Evolutionary conservation across 1,140 invertebrate genomes (phyloP).

Genomic region (Drosophila navojoa): DNA sequence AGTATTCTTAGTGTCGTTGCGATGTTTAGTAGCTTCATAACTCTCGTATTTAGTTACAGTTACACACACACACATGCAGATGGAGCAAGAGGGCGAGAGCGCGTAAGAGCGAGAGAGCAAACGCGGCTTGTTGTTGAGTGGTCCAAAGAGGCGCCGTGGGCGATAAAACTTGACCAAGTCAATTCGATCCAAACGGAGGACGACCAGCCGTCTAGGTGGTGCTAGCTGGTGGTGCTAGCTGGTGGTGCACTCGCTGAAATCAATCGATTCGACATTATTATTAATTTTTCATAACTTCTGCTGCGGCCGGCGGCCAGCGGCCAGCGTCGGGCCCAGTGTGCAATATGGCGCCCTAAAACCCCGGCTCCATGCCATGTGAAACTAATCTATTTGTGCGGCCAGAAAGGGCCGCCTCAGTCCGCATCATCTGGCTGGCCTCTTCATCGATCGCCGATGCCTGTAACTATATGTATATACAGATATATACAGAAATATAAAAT

Average conservation of each 20-base stretch:
- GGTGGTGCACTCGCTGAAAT: conserved; percentile 69
- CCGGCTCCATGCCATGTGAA: conserved; percentile 73
- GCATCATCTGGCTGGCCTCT: conserved; percentile 24
- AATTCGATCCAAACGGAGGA: conserved; percentile 62
- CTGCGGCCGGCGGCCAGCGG: conserved; percentile 68
- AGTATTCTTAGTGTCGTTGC: conserved; percentile 11
- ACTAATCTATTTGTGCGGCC: conserved; percentile 82
- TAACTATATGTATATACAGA: not conserved
- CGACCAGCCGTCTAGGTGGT: conserved; percentile 76
- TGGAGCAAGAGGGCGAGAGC: conserved; percentile 14
- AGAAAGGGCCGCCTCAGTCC: conserved; percentile 61
- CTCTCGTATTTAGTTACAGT: conserved; percentile 76
- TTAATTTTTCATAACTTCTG: conserved; percentile 84
- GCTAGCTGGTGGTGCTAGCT: conserved; percentile 45
- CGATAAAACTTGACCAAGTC: conserved; percentile 71
- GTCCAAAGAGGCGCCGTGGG: conserved; percentile 54
- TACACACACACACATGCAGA: conserved; percentile 62
- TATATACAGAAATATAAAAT: not conserved
- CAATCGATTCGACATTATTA: conserved; percentile 84
- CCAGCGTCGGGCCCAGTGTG: conserved; percentile 72
- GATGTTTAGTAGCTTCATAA: not conserved
- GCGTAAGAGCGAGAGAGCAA: conserved; percentile 7
- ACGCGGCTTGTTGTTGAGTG: conserved; percentile 4
- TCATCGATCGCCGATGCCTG: conserved; percentile 6
- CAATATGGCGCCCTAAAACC: conserved; percentile 78